phyloP scores from a whole-genome alignment of 2,888 invertebrate species.

The Branchellion lobata region DNA sequence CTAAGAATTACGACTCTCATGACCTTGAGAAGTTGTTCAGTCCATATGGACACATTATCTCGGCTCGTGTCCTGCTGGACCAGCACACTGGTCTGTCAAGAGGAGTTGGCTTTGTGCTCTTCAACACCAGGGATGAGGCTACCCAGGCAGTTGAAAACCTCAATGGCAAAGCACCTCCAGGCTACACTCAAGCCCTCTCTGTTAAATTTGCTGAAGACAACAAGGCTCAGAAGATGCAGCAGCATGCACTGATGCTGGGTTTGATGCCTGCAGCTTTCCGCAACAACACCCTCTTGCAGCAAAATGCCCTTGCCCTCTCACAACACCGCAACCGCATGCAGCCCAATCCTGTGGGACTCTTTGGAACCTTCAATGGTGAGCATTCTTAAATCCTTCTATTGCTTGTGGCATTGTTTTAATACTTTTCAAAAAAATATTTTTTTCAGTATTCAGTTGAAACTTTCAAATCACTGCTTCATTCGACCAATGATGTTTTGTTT shows the following conservation, averaged over 20 bases:
- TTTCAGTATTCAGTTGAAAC: no score
- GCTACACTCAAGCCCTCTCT: conserved; percentile 70
- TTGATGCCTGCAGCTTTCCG: conserved; percentile 10
- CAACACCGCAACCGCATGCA: conserved; percentile 40
- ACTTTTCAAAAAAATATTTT: no score
- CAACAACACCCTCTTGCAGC: conserved; percentile 24
- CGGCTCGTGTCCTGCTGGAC: conserved; percentile 85
- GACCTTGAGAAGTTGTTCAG: conserved; percentile 82
- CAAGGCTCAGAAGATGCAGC: conserved; percentile 48
- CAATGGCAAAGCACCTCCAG: conserved; percentile 49
- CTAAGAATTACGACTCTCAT: conserved; percentile 68
- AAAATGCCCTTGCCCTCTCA: conserved; percentile 15
- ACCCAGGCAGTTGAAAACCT: conserved; percentile 47
- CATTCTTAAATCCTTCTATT: no score
- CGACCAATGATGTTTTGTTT: background rate
- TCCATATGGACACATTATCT: conserved; percentile 85
- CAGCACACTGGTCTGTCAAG: conserved; percentile 82
- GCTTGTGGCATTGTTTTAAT: no score
- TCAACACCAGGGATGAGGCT: conserved; percentile 67
- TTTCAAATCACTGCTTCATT: background rate
- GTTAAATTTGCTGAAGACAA: conserved; percentile 85
- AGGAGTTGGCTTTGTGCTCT: conserved; percentile 82
- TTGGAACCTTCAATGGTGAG: background rate
- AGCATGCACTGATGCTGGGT: conserved; percentile 35
- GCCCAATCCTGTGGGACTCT: conserved; percentile 10